These are phyloP conservation scores for Melikaiella ostensackeni DNA, from an alignment of 2,888 invertebrate species.

Conservation along the genomic window DNA sequence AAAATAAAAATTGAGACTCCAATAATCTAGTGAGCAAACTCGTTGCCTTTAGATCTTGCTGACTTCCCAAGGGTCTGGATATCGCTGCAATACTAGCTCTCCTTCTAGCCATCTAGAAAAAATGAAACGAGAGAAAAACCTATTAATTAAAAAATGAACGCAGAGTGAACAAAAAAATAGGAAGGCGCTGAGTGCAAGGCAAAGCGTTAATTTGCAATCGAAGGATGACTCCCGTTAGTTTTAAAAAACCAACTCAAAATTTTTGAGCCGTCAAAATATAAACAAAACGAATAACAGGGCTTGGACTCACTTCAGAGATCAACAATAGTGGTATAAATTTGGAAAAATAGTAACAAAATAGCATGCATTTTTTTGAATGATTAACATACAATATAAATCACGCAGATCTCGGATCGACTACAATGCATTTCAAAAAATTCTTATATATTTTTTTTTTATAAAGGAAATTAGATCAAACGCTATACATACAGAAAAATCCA, in stretches of 20 bases:
- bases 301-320: too few relatives aligned
- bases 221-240: not conserved
- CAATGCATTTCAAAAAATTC: too few relatives aligned
- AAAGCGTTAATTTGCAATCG: slow-evolving; percentile 17
- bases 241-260: not conserved
- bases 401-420: too few relatives aligned
- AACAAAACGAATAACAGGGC: too few relatives aligned
- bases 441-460: too few relatives aligned
- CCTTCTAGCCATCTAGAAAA: slow-evolving; percentile 76
- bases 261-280: too few relatives aligned
- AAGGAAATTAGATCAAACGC: too few relatives aligned
- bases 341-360: too few relatives aligned
- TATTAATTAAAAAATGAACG: slow-evolving; percentile 22
- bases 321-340: too few relatives aligned
- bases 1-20: slow-evolving; percentile 18
- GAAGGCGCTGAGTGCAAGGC: not conserved
- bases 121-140: slow-evolving; percentile 44
- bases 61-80: slow-evolving; percentile 74
- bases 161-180: not conserved
- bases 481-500: too few relatives aligned
- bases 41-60: slow-evolving; percentile 72
- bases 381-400: too few relatives aligned
- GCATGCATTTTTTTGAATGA: too few relatives aligned
- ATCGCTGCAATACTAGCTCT: slow-evolving; percentile 80
- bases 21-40: slow-evolving; percentile 43